Percentiles rank a stretch among this genome's conserved stretches.
Evolutionary conservation across 2,888 invertebrate genomes (phyloP).

Genomic region (Dynastes maya): DNA sequence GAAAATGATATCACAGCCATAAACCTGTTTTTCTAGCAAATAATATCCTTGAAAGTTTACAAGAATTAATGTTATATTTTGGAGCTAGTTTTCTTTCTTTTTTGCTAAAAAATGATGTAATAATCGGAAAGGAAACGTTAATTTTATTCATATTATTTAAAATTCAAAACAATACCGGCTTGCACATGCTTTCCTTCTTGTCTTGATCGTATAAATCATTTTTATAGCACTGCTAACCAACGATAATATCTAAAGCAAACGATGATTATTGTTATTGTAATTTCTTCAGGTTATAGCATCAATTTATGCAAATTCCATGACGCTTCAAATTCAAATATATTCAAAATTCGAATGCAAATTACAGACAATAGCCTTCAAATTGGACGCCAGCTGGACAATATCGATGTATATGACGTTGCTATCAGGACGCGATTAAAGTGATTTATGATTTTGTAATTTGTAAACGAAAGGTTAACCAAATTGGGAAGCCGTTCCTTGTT

Average conservation of each 20-base stretch:
- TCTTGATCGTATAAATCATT: neutral
- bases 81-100: no score
- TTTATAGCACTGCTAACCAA: neutral
- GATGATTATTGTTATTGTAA: slow-evolving; percentile 5
- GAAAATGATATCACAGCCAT: no score
- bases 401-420: neutral
- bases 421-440: neutral
- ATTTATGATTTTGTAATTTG: slow-evolving; percentile 10
- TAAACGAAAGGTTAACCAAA: no score
- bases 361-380: neutral
- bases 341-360: slow-evolving; percentile 18
- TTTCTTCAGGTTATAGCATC: neutral
- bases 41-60: no score
- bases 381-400: neutral
- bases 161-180: no score
- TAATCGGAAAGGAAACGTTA: no score
- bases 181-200: no score
- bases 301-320: neutral
- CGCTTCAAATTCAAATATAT: slow-evolving; percentile 8
- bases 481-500: no score
- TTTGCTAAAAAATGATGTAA: no score
- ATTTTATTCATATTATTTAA: no score
- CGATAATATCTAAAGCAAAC: neutral
- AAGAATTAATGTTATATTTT: no score
- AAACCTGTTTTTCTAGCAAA: no score